phyloP scores from a whole-genome alignment of 2,888 invertebrate species.

The Eupelmus urozonus region DNA sequence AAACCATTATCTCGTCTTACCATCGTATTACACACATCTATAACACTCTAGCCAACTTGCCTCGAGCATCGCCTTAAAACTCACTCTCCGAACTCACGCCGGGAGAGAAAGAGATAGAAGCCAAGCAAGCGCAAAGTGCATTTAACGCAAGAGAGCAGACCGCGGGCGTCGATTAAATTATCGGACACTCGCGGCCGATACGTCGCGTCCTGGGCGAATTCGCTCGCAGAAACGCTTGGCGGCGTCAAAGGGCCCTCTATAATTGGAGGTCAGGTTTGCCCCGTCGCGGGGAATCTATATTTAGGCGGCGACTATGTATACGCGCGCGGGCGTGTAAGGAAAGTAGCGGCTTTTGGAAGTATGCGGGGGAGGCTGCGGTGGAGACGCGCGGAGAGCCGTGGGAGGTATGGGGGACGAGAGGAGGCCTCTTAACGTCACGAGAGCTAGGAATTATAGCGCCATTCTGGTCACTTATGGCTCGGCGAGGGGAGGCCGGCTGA shows the following conservation, averaged over 20 bases:
- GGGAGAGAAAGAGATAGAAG: no score
- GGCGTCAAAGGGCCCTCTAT: conserved; percentile 73
- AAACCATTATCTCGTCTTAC: conserved; percentile 34
- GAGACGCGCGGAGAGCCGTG: conserved; percentile 26
- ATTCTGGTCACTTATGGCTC: conserved; percentile 74
- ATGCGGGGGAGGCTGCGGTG: conserved; percentile 8
- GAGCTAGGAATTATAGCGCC: conserved; percentile 75
- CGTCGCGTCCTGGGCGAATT: not conserved
- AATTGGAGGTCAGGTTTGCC: conserved; percentile 73
- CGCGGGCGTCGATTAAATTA: conserved; percentile 64
- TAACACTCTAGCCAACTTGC: not conserved
- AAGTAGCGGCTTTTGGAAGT: conserved; percentile 45
- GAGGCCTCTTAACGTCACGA: conserved; percentile 76
- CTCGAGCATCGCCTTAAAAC: conserved; percentile 9
- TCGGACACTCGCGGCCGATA: conserved; percentile 51
- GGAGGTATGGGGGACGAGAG: conserved; percentile 60
- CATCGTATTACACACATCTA: not conserved
- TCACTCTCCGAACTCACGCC: not conserved
- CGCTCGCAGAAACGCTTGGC: conserved; percentile 42
- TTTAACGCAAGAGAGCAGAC: conserved; percentile 42
- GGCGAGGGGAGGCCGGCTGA: conserved; percentile 62
- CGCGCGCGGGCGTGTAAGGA: not conserved
- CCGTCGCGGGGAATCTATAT: conserved; percentile 70
- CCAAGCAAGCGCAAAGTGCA: conserved; percentile 24
- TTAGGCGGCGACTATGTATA: conserved; percentile 69